Base-by-base conservation (phyloP, 2,888 invertebrate species). In the Diplolepis rosae region DNA sequence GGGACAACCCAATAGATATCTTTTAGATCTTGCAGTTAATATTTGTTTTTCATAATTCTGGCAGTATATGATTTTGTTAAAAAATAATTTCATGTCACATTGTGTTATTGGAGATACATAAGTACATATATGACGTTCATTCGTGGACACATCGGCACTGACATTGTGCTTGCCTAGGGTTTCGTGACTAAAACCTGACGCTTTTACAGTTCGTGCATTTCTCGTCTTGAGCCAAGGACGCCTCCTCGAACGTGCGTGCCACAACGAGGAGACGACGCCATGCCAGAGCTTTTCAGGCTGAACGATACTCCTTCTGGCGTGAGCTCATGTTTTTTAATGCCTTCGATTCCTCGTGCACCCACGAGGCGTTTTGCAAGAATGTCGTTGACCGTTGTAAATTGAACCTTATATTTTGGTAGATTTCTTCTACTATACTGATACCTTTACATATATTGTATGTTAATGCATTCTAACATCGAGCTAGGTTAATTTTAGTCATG, bases 291-390 rank as follows among this genome's bases (percentile, higher is more conserved):
- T 54, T 54, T 30, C 52, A 54, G 32, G 13, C 35, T 61, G 35
- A 39, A 35, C 56, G 56, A 61, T 39, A 39, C 56, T 61, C 56
- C 35, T 61, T 61, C 35, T 61, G 56, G 56, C 22, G 56, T 61
- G 39, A 61, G 56, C 56, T 61, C 56, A 61, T 61, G 56, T 61
- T 61, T 61, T 61, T 61, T 61, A 61, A 61, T 61, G 39, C 35
- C 35, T 56, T 61, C 56, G 35, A 61, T 39, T 39, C 22, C 35
- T 61, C 56, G 22, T 35, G 35, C 35, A 22, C 24, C 32, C 56
- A 32, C 24, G 35, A 61, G 32, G 35, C 56, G 35, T 61, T 61
- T 61, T 35, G 24, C 35, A 61, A 61, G 39, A 61, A 61, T 61
- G 56, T 61, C 56, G 35, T 61, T 61, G 56, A 61, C 56, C 56